These are phyloP conservation scores for Cepaea nemoralis DNA, from an alignment of 1,140 invertebrate genomes.

Conservation along the genomic window DNA sequence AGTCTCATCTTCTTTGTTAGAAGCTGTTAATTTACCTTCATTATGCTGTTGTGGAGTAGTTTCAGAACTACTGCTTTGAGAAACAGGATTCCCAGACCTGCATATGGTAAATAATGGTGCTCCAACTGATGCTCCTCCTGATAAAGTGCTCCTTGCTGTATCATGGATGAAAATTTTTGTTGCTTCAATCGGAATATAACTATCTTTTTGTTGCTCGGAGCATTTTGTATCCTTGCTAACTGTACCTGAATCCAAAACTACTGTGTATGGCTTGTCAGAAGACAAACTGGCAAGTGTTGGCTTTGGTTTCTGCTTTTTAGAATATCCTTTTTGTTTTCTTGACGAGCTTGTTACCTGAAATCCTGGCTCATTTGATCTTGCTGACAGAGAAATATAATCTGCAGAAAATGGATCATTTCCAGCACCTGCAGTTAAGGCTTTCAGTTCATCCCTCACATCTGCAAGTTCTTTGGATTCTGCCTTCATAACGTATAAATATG, in stretches of 20 bases:
- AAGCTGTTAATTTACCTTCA: too few species aligned
- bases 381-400: slow-evolving; percentile 33
- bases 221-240: too few species aligned
- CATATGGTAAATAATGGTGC: too few species aligned
- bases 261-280: neutral
- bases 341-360: neutral
- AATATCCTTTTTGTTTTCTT: neutral
- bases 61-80: too few species aligned
- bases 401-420: slow-evolving; percentile 4
- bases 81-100: too few species aligned
- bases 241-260: neutral
- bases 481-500: slow-evolving; percentile 30
- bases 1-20: too few species aligned
- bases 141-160: too few species aligned
- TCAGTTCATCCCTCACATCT: neutral
- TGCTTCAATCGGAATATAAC: too few species aligned
- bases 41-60: too few species aligned
- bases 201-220: too few species aligned
- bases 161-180: too few species aligned
- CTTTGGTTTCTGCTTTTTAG: neutral
- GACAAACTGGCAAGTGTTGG: neutral
- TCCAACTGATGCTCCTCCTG: too few species aligned
- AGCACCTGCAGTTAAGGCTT: neutral
- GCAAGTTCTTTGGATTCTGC: slow-evolving; percentile 18
- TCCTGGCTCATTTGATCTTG: neutral